Conservation (phyloP, 2,797 vertebrate genomes). For the Enoplosus armatus region DNA sequence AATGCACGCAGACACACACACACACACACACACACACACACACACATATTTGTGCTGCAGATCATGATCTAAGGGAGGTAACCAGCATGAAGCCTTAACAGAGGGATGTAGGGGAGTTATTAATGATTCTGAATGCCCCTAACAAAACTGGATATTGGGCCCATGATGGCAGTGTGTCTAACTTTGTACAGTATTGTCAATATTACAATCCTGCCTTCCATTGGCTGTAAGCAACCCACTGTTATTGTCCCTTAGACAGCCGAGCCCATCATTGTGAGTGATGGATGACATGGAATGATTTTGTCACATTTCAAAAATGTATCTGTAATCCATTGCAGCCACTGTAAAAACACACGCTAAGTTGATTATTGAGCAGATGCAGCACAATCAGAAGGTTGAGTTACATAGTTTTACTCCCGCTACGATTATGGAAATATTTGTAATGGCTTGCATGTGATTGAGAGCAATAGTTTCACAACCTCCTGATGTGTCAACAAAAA, state of each 20-base stretch:
- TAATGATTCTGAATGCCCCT: not conserved
- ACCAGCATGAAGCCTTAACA: not conserved
- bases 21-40: not conserved
- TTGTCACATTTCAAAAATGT: constrained; percentile 28
- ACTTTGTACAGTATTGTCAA: not conserved
- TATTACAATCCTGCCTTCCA: constrained; percentile 5
- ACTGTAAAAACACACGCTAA: constrained; percentile 1
- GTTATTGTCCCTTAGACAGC: constrained; percentile 15
- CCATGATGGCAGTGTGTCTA: not conserved
- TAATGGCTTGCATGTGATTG: not conserved
- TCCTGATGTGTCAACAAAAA: constrained; percentile 6
- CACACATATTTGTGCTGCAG: constrained; percentile 13
- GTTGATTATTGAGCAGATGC: constrained; percentile 15
- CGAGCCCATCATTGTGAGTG: not conserved
- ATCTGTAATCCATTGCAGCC: constrained; percentile 26
- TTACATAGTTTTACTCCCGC: not conserved
- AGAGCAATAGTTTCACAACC: not conserved
- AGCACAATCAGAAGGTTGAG: constrained; percentile 2
- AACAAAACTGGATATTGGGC: constrained; percentile 2
- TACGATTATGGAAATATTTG: not conserved
- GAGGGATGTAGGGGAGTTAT: not conserved
- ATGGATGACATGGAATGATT: constrained; percentile 24
- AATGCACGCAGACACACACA: constrained; percentile 22
- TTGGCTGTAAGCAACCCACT: constrained; percentile 9
- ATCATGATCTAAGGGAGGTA: constrained; percentile 8